Evolutionary conservation across 2,888 invertebrate species (phyloP).

Genomic region (Nudaria mundana): DNA sequence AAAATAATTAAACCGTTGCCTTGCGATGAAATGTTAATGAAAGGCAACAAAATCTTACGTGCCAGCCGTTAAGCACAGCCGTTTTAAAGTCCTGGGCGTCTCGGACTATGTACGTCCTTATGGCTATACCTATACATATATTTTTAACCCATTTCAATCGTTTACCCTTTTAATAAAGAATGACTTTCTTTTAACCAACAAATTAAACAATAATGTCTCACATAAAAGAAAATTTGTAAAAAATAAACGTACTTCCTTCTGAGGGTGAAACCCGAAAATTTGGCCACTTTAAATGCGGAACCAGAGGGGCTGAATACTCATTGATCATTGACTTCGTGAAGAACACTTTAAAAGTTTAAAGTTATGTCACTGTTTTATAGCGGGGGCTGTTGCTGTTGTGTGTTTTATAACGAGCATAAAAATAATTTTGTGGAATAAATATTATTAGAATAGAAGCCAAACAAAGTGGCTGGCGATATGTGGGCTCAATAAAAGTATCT

Average conservation of each 20-base stretch:
- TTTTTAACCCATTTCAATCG: not conserved
- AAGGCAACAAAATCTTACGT: no score
- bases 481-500: no score
- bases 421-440: no score
- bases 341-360: slow-evolving; percentile 4
- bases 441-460: no score
- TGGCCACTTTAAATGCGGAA: slow-evolving; percentile 26
- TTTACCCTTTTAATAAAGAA: not conserved
- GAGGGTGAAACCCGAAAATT: slow-evolving; percentile 33
- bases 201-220: slow-evolving; percentile 12
- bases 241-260: slow-evolving; percentile 18
- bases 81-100: no score
- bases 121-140: no score
- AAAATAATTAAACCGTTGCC: no score
- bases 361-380: slow-evolving; percentile 1
- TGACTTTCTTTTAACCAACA: slow-evolving; percentile 6
- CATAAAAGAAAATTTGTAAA: slow-evolving; percentile 21
- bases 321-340: slow-evolving; percentile 14
- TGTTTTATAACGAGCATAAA: no score
- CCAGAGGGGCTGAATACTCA: slow-evolving; percentile 8
- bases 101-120: no score
- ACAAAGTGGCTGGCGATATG: no score
- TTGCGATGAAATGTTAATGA: no score
- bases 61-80: no score
- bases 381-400: not conserved